These are phyloP conservation scores for Dendropsophus ebraccatus DNA, from an alignment of 2,113 vertebrate genomes.

Conservation along the genomic window DNA sequence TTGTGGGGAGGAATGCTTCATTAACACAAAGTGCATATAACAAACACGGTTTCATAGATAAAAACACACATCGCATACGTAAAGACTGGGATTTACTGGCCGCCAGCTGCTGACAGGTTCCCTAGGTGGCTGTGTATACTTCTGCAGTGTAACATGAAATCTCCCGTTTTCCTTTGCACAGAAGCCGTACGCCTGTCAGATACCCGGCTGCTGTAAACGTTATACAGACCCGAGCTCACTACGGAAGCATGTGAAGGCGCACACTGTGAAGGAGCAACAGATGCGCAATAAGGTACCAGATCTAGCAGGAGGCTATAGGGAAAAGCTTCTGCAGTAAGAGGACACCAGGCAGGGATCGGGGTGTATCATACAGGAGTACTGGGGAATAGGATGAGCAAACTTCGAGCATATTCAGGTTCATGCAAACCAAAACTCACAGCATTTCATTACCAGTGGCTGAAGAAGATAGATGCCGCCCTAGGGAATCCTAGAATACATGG, in stretches of 20 bases:
- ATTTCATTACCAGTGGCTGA: too few relatives aligned
- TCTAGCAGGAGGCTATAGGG: not conserved
- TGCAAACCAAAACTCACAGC: too few relatives aligned
- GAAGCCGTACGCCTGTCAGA: conserved; percentile 98
- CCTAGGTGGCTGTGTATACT: not conserved
- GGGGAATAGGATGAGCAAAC: too few relatives aligned
- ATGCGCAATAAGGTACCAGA: conserved; percentile 91
- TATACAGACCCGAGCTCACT: conserved; percentile 98
- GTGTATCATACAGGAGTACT: not conserved
- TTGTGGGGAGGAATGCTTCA: too few relatives aligned
- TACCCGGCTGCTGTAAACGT: conserved; percentile 95
- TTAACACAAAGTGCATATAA: too few relatives aligned
- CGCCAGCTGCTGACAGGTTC: too few relatives aligned
- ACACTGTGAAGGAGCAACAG: conserved; percentile 96
- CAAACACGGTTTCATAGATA: too few relatives aligned
- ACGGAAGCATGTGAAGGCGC: conserved; percentile 97
- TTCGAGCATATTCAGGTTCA: too few relatives aligned
- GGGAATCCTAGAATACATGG: too few relatives aligned
- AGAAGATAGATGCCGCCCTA: too few relatives aligned
- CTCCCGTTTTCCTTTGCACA: conserved; percentile 64
- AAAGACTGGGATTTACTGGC: too few relatives aligned
- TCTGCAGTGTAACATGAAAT: not conserved
- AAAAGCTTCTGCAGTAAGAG: not conserved
- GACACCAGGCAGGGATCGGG: not conserved
- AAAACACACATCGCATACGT: too few relatives aligned